Evolutionary conservation across 2,888 invertebrate genomes (phyloP), one percentile per base, ranked within the genome.

Genomic region (Macrophya annulata): DNA sequence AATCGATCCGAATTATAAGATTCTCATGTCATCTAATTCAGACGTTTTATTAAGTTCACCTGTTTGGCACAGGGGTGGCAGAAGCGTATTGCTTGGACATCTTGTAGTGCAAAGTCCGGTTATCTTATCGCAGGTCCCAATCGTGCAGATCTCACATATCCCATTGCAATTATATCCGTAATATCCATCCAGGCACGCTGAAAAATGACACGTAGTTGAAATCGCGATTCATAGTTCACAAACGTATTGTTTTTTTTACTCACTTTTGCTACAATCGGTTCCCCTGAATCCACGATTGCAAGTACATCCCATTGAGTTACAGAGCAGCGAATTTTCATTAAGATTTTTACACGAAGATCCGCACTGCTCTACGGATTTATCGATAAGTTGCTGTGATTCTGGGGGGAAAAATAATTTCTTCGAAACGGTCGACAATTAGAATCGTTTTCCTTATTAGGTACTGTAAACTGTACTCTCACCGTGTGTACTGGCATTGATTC

Each of bases 281-380:
- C 87, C 88, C 10, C 0, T 74, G 85, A 85, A 90, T 85, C 90
- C 90, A 4, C 87, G 65, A 51, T 88, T 74, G 85, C 90, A 90
- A 65, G 82, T 86, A 76, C 90, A 77, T 37, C 77, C 77, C 8
- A 3, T 15, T 17, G 77, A 15, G 15, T 15, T 37, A 31, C 77
- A 77, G 15, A 51, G 17, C 51, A 6, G 9, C 37, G 51, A 48
- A 31, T n/a, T 6, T 55, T 55, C 1, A 21, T 17, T 31, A 0
- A 55, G 31, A 55, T 51, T 68, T 37, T 10, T 0, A 37, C 37
- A 37, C 37, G 68, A 8, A 37, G 25, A 12, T 62, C 37, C 68
- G 12, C 37, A 68, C 1, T 37, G 5, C 37, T 68, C 37, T 37
- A 62, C 4, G 25, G 10, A 62, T 62, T 62, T 6, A 21, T 31